phyloP scores from a whole-genome alignment of 2,888 invertebrate species.

The Clusia tigrina region DNA sequence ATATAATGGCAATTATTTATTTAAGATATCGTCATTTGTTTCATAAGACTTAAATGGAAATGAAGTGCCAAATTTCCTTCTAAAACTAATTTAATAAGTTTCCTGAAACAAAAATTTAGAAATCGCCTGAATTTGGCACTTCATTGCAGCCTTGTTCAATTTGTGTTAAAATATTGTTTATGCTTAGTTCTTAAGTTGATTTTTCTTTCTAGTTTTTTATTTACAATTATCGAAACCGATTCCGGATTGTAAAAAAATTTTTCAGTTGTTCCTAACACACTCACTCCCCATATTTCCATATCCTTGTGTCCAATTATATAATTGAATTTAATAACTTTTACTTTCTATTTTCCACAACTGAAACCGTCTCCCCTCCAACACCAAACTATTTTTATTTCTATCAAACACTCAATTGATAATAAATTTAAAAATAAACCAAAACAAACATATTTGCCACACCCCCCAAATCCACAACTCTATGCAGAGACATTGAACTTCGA shows the following conservation, averaged over 20 bases:
- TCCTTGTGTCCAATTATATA: not conserved
- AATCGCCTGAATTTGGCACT: not conserved
- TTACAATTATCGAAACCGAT: not conserved
- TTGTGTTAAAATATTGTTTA: too few species aligned
- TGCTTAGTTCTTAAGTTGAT: not conserved
- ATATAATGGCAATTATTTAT: slow-evolving; percentile 52
- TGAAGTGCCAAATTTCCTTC: too few species aligned
- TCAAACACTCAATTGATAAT: not conserved
- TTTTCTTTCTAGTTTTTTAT: not conserved
- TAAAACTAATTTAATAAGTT: too few species aligned
- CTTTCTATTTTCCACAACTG: slow-evolving; percentile 16
- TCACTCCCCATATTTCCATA: not conserved
- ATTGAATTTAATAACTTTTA: slow-evolving; percentile 8
- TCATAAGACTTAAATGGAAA: not conserved
- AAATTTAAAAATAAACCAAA: slow-evolving; percentile 16
- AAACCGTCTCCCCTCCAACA: not conserved
- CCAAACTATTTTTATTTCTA: too few species aligned
- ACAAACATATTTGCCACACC: too few species aligned
- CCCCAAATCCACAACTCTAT: slow-evolving; percentile 20
- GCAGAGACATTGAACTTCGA: slow-evolving; percentile 66
- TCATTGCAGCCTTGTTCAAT: too few species aligned
- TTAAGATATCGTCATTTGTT: slow-evolving; percentile 49
- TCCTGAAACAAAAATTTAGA: not conserved
- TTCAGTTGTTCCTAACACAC: not conserved
- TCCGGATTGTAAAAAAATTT: too few species aligned